Evolutionary conservation across 2,888 invertebrate species (phyloP).

Genomic region (Agrochola lota): DNA sequence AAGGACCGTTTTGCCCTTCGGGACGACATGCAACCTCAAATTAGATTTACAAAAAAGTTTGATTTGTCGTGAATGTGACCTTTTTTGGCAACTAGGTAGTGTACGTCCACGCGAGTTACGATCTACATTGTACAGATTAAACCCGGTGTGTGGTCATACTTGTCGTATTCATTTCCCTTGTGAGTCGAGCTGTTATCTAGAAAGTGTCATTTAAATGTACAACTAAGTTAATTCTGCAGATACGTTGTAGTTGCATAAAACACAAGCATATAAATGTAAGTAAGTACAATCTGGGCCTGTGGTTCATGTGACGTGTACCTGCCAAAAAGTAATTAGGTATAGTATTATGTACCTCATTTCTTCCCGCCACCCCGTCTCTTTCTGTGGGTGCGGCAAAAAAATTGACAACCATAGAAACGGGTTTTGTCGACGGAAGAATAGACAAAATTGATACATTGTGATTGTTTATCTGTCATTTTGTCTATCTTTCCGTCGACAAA

Average conservation of each 20-base stretch:
- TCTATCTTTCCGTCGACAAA: too few relatives aligned
- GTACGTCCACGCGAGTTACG: too few relatives aligned
- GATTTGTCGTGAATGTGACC: neutral
- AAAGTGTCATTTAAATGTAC: slow-evolving; percentile 14
- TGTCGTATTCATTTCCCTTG: slow-evolving; percentile 58
- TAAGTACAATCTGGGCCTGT: too few relatives aligned
- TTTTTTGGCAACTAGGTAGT: too few relatives aligned
- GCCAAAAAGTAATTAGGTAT: too few relatives aligned
- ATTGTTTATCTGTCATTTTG: too few relatives aligned
- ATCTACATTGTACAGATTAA: slow-evolving; percentile 20
- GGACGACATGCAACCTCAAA: neutral
- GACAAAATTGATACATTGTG: too few relatives aligned
- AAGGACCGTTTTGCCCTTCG: neutral
- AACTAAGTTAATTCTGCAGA: slow-evolving; percentile 14
- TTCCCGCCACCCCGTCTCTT: neutral
- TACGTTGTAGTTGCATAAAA: slow-evolving; percentile 6
- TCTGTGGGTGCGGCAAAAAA: neutral
- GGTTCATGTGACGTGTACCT: too few relatives aligned
- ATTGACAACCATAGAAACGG: too few relatives aligned
- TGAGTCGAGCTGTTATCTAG: slow-evolving; percentile 16
- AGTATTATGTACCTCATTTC: neutral
- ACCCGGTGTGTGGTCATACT: slow-evolving; percentile 32
- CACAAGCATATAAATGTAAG: neutral
- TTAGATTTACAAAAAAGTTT: slow-evolving; percentile 14
- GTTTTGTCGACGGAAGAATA: too few relatives aligned